Evolutionary conservation across 2,888 invertebrate species (phyloP).

Genomic region (Ashinkailepas kermadecensis): DNA sequence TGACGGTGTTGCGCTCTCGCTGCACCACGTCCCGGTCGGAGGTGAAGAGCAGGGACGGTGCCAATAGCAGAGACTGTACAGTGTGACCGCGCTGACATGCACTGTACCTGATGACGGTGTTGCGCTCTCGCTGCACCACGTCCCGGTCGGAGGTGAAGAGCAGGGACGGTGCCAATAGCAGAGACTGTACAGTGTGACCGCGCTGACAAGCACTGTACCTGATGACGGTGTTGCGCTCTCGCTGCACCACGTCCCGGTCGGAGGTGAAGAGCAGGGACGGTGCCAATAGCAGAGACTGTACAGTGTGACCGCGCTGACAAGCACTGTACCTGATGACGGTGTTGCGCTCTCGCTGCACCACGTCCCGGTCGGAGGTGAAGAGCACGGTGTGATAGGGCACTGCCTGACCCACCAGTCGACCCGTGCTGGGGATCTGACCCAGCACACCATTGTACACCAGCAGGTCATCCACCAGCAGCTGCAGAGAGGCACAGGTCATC

Average conservation of each 20-base stretch:
- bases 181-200: neutral
- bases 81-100: neutral
- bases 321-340: slow-evolving; percentile 43
- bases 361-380: slow-evolving; percentile 42
- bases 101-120: slow-evolving; percentile 45
- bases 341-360: slow-evolving; percentile 40
- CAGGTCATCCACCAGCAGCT: slow-evolving; percentile 73
- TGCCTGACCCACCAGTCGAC: slow-evolving; percentile 25
- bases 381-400: slow-evolving; percentile 39
- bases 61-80: neutral
- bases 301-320: neutral
- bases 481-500: slow-evolving; percentile 35
- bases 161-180: neutral
- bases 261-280: slow-evolving; percentile 39
- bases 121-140: slow-evolving; percentile 38
- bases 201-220: slow-evolving; percentile 36
- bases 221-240: slow-evolving; percentile 45
- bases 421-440: slow-evolving; percentile 37
- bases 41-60: slow-evolving; percentile 38
- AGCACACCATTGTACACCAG: slow-evolving; percentile 67
- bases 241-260: slow-evolving; percentile 40
- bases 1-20: slow-evolving; percentile 42
- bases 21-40: slow-evolving; percentile 40
- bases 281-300: neutral
- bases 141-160: slow-evolving; percentile 43